Percentiles rank a stretch among this genome's conserved stretches.
Conservation (phyloP, 2,888 invertebrate species). For the Mystacides longicornis region DNA sequence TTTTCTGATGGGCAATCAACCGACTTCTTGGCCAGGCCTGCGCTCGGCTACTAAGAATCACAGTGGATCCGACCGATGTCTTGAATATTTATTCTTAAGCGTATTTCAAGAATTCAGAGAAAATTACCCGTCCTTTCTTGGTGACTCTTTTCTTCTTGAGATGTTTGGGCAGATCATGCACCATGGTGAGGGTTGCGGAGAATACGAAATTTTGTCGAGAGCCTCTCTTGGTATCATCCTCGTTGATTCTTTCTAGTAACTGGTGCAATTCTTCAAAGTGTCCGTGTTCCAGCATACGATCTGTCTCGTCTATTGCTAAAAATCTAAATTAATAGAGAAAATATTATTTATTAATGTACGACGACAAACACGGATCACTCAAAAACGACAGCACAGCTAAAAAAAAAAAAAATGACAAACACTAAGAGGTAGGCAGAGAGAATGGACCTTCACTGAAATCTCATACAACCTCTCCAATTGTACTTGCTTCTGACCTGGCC, state of each 20-base stretch:
- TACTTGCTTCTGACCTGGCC: too few species aligned
- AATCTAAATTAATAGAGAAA: conserved; percentile 49
- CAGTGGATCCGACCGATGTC: too few species aligned
- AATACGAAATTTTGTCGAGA: conserved; percentile 90
- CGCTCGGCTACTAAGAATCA: too few species aligned
- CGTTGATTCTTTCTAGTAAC: conserved; percentile 73
- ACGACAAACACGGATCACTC: background rate
- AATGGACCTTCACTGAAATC: too few species aligned
- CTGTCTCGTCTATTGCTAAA: conserved; percentile 96
- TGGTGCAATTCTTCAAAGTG: conserved; percentile 89
- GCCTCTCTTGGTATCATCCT: conserved; percentile 50
- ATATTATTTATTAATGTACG: background rate
- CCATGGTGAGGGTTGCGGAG: conserved; percentile 91
- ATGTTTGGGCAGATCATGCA: conserved; percentile 76
- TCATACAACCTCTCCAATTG: too few species aligned
- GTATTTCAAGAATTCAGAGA: too few species aligned
- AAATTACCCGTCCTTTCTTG: conserved; percentile 24
- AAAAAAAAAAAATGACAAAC: too few species aligned
- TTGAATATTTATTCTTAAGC: too few species aligned
- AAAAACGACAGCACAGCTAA: too few species aligned
- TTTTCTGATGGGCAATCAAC: too few species aligned
- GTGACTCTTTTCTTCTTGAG: conserved; percentile 52
- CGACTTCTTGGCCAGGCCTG: too few species aligned
- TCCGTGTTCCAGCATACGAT: conserved; percentile 94
- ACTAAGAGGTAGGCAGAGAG: too few species aligned